Conservation (phyloP, 2,888 invertebrate species). For the Mycalesis mineus region DNA sequence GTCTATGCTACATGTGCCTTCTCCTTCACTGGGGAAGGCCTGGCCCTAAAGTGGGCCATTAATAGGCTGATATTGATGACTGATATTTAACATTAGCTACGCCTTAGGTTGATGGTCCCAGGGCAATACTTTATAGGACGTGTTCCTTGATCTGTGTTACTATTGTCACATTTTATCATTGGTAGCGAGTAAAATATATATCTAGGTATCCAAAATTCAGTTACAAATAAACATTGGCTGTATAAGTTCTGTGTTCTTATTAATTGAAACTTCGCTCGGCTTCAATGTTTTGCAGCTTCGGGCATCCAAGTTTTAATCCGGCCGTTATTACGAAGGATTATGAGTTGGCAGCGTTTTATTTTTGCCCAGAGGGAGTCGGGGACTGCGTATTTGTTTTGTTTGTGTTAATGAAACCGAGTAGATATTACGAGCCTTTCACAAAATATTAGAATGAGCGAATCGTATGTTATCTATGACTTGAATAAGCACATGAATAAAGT, state of each 20-base stretch:
- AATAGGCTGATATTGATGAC: too few species aligned
- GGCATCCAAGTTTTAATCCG: slow-evolving; percentile 44
- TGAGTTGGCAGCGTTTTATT: slow-evolving; percentile 40
- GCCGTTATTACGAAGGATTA: slow-evolving; percentile 43
- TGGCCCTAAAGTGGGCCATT: too few species aligned
- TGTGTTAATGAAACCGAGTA: slow-evolving; percentile 34
- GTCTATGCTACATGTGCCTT: too few species aligned
- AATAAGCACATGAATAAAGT: neutral
- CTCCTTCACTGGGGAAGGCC: too few species aligned
- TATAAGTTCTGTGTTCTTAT: slow-evolving; percentile 28
- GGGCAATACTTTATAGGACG: too few species aligned
- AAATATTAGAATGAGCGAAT: slow-evolving; percentile 2
- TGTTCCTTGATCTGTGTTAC: too few species aligned
- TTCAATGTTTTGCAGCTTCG: slow-evolving; percentile 36
- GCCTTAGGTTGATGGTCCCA: too few species aligned
- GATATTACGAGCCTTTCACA: slow-evolving; percentile 15
- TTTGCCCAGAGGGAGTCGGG: slow-evolving; percentile 30
- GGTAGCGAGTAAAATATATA: too few species aligned
- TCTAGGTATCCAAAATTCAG: slow-evolving; percentile 5
- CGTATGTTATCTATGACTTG: neutral
- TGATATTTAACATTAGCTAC: too few species aligned
- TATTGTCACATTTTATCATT: too few species aligned
- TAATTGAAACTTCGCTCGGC: slow-evolving; percentile 32
- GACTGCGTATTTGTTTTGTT: slow-evolving; percentile 34
- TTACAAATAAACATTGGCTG: slow-evolving; percentile 29